phyloP scores from a whole-genome alignment of 2,113 vertebrate species.

The Struthidea cinerea region DNA sequence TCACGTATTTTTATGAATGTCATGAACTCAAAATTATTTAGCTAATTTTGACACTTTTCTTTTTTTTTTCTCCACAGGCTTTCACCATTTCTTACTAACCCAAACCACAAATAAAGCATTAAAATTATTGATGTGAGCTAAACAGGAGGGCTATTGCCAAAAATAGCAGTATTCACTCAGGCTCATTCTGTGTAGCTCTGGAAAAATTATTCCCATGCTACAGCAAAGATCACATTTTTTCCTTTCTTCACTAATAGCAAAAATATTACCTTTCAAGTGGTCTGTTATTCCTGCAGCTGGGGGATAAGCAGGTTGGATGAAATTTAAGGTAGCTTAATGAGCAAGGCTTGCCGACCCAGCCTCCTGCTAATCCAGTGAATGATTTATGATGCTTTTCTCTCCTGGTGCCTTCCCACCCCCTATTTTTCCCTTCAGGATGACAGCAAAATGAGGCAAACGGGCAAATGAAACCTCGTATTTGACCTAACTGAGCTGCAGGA shows the following conservation, averaged over 20 bases:
- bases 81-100: conserved; percentile 71
- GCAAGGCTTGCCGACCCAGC: conserved; percentile 22
- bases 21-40: conserved; percentile 63
- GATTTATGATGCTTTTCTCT: conserved; percentile 46
- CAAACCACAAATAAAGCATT: conserved; percentile 78
- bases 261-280: conserved; percentile 63
- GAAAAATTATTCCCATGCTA: conserved; percentile 68
- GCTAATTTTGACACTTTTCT: conserved; percentile 65
- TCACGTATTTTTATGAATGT: conserved; percentile 61
- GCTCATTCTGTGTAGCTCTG: conserved; percentile 56
- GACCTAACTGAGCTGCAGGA: conserved; percentile 11
- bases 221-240: conserved; percentile 56
- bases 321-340: conserved; percentile 61
- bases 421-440: conserved; percentile 36
- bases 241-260: conserved; percentile 69
- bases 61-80: conserved; percentile 43
- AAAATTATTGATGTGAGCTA: conserved; percentile 76
- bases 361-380: conserved; percentile 40
- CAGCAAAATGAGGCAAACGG: background rate
- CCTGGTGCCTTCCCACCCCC: conserved; percentile 6
- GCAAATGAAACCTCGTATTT: background rate
- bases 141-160: conserved; percentile 59
- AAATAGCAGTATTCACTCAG: conserved; percentile 67
- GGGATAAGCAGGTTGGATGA: conserved; percentile 50
- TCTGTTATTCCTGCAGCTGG: conserved; percentile 53